Conservation (phyloP, 2,113 vertebrate species). For the Hippopotamus amphibius region DNA sequence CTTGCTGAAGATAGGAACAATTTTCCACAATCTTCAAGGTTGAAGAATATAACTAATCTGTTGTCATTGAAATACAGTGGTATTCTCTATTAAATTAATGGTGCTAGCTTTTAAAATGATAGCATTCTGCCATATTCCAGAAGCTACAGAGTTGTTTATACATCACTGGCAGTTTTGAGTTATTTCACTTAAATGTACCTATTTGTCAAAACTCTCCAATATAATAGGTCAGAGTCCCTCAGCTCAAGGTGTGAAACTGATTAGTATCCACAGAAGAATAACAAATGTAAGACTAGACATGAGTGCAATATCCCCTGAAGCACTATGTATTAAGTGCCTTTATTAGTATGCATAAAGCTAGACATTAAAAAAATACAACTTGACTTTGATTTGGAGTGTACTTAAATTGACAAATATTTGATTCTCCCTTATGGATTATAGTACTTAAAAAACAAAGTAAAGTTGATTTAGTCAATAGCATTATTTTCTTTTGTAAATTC, state of each 20-base stretch:
- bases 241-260: neutral
- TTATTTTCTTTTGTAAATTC: neutral
- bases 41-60: neutral
- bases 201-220: slow-evolving; percentile 25
- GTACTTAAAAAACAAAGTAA: neutral
- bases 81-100: neutral
- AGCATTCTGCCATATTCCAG: neutral
- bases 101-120: neutral
- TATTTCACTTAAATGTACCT: slow-evolving; percentile 43
- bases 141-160: neutral
- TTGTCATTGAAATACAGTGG: neutral
- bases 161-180: slow-evolving; percentile 34
- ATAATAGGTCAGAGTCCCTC: neutral
- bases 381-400: neutral
- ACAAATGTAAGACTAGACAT: neutral
- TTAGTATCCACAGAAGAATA: neutral
- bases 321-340: neutral
- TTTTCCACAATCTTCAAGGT: neutral
- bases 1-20: neutral
- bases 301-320: neutral
- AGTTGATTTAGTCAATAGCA: neutral
- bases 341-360: neutral
- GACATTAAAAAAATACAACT: neutral
- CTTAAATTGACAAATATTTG: slow-evolving; percentile 37
- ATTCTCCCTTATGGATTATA: neutral